phyloP scores from a whole-genome alignment of 2,888 invertebrate genomes.

The Cheilosia vernalis region DNA sequence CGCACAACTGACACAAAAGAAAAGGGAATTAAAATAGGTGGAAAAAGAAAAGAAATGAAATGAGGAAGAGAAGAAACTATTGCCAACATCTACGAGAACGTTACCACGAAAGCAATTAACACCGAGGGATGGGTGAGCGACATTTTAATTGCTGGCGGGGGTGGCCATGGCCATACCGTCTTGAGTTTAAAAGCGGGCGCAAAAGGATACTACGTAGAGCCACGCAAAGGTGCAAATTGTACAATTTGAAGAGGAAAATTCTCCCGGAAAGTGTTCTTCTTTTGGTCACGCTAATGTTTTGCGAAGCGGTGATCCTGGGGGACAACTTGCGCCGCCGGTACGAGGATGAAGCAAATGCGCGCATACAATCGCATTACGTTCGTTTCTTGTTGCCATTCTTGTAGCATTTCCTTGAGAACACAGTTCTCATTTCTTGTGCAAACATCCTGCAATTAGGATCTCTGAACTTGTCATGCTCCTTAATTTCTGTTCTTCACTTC shows the following conservation, averaged over 20 bases:
- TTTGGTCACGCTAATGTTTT: slow-evolving; percentile 64
- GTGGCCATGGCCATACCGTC: slow-evolving; percentile 23
- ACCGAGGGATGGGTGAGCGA: slow-evolving; percentile 49
- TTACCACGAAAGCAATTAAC: slow-evolving; percentile 69
- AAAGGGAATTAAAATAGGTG: slow-evolving; percentile 21
- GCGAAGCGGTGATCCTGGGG: slow-evolving; percentile 34
- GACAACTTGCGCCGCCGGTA: neutral
- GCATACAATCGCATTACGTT: slow-evolving; percentile 30
- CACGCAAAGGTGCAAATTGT: slow-evolving; percentile 65
- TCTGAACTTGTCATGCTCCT: slow-evolving; percentile 67
- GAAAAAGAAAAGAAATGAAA: neutral
- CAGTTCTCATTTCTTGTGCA: slow-evolving; percentile 61
- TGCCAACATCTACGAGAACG: slow-evolving; percentile 23
- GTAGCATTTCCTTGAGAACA: slow-evolving; percentile 39
- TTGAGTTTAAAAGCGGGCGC: neutral
- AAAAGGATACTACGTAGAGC: slow-evolving; percentile 36
- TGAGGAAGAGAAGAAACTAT: slow-evolving; percentile 2
- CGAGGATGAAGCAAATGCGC: slow-evolving; percentile 16
- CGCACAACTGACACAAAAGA: slow-evolving; percentile 17
- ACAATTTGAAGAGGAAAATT: slow-evolving; percentile 35
- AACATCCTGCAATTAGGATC: slow-evolving; percentile 69
- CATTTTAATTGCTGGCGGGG: slow-evolving; percentile 57
- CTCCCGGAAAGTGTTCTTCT: slow-evolving; percentile 37
- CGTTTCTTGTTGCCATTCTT: slow-evolving; percentile 27
- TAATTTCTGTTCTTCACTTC: slow-evolving; percentile 60